Percentiles rank a stretch among this genome's conserved stretches.
Evolutionary conservation across 2,113 vertebrate species (phyloP).

Genomic region (Myiozetetes cayanensis): DNA sequence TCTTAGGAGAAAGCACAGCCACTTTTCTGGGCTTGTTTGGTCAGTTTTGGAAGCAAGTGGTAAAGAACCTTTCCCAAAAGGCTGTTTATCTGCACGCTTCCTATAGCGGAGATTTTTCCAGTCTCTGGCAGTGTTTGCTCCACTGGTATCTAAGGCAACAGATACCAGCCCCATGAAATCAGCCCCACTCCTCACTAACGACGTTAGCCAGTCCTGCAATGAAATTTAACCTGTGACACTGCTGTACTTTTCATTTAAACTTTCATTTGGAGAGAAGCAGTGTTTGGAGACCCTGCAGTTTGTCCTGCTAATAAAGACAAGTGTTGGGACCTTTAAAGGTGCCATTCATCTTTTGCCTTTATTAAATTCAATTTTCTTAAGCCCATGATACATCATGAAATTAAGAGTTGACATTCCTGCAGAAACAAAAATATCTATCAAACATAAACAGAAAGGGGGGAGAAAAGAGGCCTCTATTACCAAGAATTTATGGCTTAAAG

Average conservation of each 20-base stretch:
- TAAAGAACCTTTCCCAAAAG: conserved; percentile 47
- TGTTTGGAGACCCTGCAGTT: conserved; percentile 80
- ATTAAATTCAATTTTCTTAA: conserved; percentile 87
- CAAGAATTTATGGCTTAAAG: conserved; percentile 79
- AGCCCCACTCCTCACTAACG: conserved; percentile 73
- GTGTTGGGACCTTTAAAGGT: conserved; percentile 86
- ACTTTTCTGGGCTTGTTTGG: not conserved
- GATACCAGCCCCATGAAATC: conserved; percentile 74
- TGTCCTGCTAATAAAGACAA: conserved; percentile 86
- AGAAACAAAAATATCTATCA: conserved; percentile 86
- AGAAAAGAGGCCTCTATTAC: conserved; percentile 66
- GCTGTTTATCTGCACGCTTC: conserved; percentile 45
- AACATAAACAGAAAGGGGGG: conserved; percentile 72
- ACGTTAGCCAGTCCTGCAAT: conserved; percentile 76
- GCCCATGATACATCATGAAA: conserved; percentile 83
- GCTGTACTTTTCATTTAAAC: conserved; percentile 86
- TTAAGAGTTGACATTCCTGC: conserved; percentile 84
- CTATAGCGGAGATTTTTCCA: conserved; percentile 25
- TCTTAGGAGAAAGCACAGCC: not conserved
- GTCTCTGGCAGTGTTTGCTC: conserved; percentile 68
- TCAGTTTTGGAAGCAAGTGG: conserved; percentile 26
- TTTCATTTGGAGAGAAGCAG: conserved; percentile 81
- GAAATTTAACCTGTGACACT: conserved; percentile 83
- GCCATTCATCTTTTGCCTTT: conserved; percentile 85
- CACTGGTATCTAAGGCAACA: conserved; percentile 75